Evolutionary conservation across 2,113 vertebrate genomes (phyloP).

Genomic region (Prinia subflava): DNA sequence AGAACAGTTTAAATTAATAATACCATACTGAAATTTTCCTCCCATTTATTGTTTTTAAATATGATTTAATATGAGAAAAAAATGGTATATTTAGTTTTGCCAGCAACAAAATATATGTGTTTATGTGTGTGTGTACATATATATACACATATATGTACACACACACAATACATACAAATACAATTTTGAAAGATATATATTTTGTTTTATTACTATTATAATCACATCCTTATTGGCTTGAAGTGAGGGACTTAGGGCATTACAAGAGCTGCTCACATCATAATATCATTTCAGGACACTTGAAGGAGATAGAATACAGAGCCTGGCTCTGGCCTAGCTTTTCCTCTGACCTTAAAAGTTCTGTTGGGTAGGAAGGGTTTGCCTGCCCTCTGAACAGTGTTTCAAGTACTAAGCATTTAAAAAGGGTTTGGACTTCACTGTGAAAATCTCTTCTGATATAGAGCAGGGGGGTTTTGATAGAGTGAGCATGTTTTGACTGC

Average conservation of each 20-base stretch:
- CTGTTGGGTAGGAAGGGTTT: neutral
- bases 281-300: neutral
- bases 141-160: neutral
- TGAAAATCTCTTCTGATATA: neutral
- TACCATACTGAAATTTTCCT: neutral
- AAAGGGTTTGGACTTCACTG: neutral
- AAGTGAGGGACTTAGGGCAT: neutral
- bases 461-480: neutral
- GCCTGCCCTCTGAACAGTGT: neutral
- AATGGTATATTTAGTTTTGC: neutral
- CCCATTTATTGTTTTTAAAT: neutral
- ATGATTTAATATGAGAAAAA: neutral
- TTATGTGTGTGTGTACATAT: fast-evolving
- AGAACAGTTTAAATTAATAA: neutral
- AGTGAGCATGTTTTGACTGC: neutral
- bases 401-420: neutral
- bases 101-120: neutral
- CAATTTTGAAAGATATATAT: neutral
- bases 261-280: neutral
- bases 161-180: neutral
- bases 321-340: neutral
- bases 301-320: neutral
- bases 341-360: neutral
- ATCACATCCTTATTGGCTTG: neutral
- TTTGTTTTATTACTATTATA: neutral